Evolutionary conservation across 2,888 invertebrate species (phyloP).

Genomic region (Mythimna loreyi): DNA sequence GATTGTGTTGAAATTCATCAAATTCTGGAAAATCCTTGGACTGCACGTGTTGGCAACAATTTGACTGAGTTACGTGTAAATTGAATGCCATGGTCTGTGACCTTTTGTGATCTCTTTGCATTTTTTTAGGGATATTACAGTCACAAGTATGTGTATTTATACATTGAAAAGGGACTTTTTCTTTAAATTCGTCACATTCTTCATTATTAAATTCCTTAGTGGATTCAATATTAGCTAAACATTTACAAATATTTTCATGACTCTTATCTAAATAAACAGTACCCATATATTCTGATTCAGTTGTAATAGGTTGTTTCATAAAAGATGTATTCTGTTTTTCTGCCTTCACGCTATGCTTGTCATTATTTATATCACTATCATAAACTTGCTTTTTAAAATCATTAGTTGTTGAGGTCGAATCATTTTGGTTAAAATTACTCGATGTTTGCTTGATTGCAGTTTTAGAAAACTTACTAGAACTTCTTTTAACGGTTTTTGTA

Average conservation of each 20-base stretch:
- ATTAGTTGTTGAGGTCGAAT: slow-evolving; percentile 12
- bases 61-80: slow-evolving; percentile 21
- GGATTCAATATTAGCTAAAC: slow-evolving; percentile 46
- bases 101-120: slow-evolving; percentile 41
- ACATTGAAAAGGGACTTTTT: slow-evolving; percentile 62
- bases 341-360: slow-evolving; percentile 4
- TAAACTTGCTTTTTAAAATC: slow-evolving; percentile 15
- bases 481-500: slow-evolving; percentile 37
- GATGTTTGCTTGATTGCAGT: slow-evolving; percentile 32
- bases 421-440: slow-evolving; percentile 6
- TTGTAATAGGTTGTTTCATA: slow-evolving; percentile 44
- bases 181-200: slow-evolving; percentile 23
- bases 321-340: slow-evolving; percentile 4
- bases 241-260: slow-evolving; percentile 73
- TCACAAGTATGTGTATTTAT: slow-evolving; percentile 65
- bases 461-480: slow-evolving; percentile 39
- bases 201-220: slow-evolving; percentile 32
- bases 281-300: slow-evolving; percentile 81
- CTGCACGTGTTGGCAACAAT: slow-evolving; percentile 23
- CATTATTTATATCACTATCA: slow-evolving; percentile 9
- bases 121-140: slow-evolving; percentile 58
- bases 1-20: slow-evolving; percentile 3
- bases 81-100: slow-evolving; percentile 28
- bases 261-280: slow-evolving; percentile 81
- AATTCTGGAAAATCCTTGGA: slow-evolving; percentile 3